Evolutionary conservation across 2,888 invertebrate species (phyloP).

Genomic region (Cristatella mucedo): DNA sequence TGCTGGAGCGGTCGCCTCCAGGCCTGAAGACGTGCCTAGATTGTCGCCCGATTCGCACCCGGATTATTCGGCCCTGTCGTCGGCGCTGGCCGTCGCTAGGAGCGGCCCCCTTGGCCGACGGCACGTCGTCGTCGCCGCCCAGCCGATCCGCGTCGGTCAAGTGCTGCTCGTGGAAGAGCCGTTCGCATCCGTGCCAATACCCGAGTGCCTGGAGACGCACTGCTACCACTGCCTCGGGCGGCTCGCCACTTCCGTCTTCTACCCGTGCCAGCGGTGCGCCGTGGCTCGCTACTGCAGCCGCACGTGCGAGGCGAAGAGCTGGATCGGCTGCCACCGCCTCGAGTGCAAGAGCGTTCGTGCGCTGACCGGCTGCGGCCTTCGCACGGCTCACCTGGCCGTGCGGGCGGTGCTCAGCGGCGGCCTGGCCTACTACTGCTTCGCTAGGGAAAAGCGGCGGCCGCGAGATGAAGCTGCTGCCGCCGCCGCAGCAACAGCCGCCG

Average conservation of each 20-base stretch:
- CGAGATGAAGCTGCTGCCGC: too few species aligned
- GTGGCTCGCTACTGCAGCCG: slow-evolving; percentile 33
- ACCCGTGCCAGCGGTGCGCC: slow-evolving; percentile 23
- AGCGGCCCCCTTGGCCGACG: too few species aligned
- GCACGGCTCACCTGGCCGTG: slow-evolving; percentile 48
- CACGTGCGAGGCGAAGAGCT: slow-evolving; percentile 25
- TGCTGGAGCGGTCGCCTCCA: too few species aligned
- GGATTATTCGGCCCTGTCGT: too few species aligned
- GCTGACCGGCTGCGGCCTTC: slow-evolving; percentile 51
- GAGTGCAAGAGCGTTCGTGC: slow-evolving; percentile 57
- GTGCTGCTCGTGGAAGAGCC: slow-evolving; percentile 60
- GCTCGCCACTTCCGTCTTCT: slow-evolving; percentile 33
- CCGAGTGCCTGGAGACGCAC: slow-evolving; percentile 44
- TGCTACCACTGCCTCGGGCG: slow-evolving; percentile 53
- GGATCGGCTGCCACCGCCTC: slow-evolving; percentile 27
- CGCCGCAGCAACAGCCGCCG: too few species aligned
- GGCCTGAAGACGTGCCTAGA: too few species aligned
- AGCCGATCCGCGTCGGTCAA: slow-evolving; percentile 46
- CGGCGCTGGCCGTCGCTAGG: too few species aligned
- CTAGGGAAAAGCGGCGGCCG: too few species aligned
- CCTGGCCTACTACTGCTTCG: not conserved
- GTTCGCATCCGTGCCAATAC: slow-evolving; percentile 56
- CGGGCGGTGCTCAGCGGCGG: slow-evolving; percentile 18
- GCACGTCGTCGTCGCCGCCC: too few species aligned
- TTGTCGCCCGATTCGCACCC: too few species aligned